phyloP scores from a whole-genome alignment of 2,888 invertebrate species.

The Platycnemis pennipes region DNA sequence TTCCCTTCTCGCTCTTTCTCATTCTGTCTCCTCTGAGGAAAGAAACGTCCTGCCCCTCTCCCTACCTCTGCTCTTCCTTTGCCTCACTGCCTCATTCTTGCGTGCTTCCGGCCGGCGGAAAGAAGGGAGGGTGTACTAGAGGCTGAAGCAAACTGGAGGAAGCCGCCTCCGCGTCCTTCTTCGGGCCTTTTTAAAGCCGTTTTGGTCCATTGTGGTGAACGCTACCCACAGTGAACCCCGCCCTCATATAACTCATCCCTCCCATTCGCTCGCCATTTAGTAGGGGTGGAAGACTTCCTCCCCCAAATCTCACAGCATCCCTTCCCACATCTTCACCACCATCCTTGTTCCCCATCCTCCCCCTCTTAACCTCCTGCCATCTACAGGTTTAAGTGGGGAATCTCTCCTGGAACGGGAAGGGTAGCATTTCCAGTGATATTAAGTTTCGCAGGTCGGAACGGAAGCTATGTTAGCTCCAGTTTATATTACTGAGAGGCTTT shows the following conservation, averaged over 20 bases:
- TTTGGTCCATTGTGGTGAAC: background rate
- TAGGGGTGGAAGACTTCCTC: background rate
- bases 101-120: conserved; percentile 25
- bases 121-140: too few relatives aligned
- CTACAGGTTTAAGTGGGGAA: background rate
- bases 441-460: too few relatives aligned
- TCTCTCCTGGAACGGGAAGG: background rate
- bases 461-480: too few relatives aligned
- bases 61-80: background rate
- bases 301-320: background rate
- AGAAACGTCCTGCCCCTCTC: background rate
- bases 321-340: background rate
- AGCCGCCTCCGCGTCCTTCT: conserved; percentile 28
- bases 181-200: background rate
- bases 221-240: conserved; percentile 9
- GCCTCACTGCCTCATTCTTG: conserved; percentile 10
- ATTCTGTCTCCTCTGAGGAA: background rate
- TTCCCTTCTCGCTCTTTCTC: background rate
- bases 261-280: background rate
- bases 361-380: background rate
- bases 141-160: conserved; percentile 45
- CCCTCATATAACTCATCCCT: conserved; percentile 30
- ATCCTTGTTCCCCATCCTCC: background rate
- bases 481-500: too few relatives aligned
- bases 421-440: too few relatives aligned